Base-by-base conservation (phyloP, 2,888 invertebrate species). In the Epistrophe grossulariae region DNA sequence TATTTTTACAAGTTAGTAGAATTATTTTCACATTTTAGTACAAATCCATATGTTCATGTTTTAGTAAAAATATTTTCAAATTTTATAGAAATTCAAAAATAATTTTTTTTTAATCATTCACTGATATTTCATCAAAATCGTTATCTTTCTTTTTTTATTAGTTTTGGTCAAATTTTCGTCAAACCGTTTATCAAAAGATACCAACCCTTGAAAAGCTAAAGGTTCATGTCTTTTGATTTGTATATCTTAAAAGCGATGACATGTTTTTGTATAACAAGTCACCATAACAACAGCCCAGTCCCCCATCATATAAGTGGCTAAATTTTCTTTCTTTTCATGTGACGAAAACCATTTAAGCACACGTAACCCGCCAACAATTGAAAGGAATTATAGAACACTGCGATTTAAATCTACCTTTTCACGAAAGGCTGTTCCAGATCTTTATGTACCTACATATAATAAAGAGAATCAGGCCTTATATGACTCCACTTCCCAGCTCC, bases 341-440 rank as follows among this genome's bases (percentile, higher is more conserved):
- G 82, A 79, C 70, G 79, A 82, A 82, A 85, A 82, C 74, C 82
- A 64, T 82, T 85, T 85, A 79, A 79, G 85, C 78, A 71, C 78
- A 85, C 74, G 64, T 82, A 85, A 82, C 71, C 77, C 78, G 74
- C 57, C 52, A 82, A 82, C 85, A 85, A 82, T 85, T 82, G 78
- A 74, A 77, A 62, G 74, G 82, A 82, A 78, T 85, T 79, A 79
- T 71, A 73, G 78, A 81, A 59, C 40, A 84, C 70, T 70, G 43
- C 28, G 78, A 83, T 73, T 68, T 71, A 73, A 72, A 79, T 84
- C 84, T 72, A 60, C 55, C 64, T 71, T 79, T 79, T 57, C 70
- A 78, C 57, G 60, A 43, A 73, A 35, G 68, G 68, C 68, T 68
- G 68, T 68, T 68, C 31, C 50, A 64, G 64, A 45, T 45, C 31